Conservation (phyloP, 2,888 invertebrate genomes). For the Ligdia adustata region DNA sequence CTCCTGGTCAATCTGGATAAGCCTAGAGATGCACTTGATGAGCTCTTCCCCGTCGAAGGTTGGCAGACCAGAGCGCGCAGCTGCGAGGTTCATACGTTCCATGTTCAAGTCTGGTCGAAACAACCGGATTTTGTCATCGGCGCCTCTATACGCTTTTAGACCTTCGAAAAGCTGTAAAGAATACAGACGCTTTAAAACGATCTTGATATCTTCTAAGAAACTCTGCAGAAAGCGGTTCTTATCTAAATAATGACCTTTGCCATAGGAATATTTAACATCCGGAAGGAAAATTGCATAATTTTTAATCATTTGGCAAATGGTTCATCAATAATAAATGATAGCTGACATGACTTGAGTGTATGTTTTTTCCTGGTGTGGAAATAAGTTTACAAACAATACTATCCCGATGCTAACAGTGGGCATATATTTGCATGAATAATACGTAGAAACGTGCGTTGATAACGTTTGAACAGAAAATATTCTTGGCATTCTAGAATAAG, state of each 20-base stretch:
- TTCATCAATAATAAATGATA: constrained; percentile 1
- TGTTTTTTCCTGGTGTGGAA: constrained; percentile 10
- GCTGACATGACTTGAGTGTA: not conserved
- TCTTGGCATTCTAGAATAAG: not conserved
- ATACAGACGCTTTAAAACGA: no score
- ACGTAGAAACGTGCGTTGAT: constrained; percentile 7
- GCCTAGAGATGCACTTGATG: constrained; percentile 91
- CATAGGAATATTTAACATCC: no score
- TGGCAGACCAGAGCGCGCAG: constrained; percentile 93
- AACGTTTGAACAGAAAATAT: constrained; percentile 1
- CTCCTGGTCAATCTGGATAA: constrained; percentile 96
- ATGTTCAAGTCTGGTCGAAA: constrained; percentile 98
- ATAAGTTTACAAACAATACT: constrained; percentile 7
- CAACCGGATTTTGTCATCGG: constrained; percentile 95
- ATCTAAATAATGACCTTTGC: no score
- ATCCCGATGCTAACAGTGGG: constrained; percentile 24
- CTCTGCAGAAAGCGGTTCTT: no score
- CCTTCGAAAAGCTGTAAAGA: constrained; percentile 96
- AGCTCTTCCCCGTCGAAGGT: constrained; percentile 94
- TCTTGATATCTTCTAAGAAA: no score
- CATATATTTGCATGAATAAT: constrained; percentile 23
- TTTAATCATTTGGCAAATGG: constrained; percentile 5
- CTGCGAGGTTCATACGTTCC: constrained; percentile 95
- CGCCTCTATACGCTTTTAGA: constrained; percentile 97
- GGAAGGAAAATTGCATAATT: no score